Conservation (phyloP, 2,888 invertebrate genomes). For the Odiellus spinosus region DNA sequence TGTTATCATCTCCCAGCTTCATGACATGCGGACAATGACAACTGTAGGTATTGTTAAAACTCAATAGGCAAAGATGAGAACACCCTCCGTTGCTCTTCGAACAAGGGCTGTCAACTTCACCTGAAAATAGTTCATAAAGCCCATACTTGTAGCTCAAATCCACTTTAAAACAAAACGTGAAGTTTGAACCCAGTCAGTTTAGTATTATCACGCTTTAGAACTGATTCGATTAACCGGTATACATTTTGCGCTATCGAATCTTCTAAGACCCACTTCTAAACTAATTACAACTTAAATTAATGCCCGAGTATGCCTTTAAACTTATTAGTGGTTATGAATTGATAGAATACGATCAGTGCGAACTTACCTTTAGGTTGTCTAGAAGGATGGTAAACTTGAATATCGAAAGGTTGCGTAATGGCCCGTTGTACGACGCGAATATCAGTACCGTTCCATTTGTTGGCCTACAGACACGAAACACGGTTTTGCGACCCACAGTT, state of each 20-base stretch:
- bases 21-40: conserved; percentile 80
- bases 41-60: conserved; percentile 43
- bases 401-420: conserved; percentile 74
- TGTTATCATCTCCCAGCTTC: conserved; percentile 48
- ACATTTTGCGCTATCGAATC: too few species aligned
- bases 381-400: conserved; percentile 62
- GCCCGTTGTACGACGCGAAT: conserved; percentile 63
- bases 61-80: conserved; percentile 63
- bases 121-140: conserved; percentile 17
- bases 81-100: conserved; percentile 53
- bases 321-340: background rate
- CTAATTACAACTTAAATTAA: conserved; percentile 4
- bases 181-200: too few species aligned
- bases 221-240: too few species aligned
- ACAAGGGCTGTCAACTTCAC: conserved; percentile 44
- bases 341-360: too few species aligned
- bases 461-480: conserved; percentile 36
- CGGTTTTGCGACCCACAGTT: too few species aligned
- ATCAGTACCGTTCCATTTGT: conserved; percentile 68
- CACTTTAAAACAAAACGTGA: too few species aligned
- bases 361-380: conserved; percentile 47
- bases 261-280: conserved; percentile 1
- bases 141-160: too few species aligned
- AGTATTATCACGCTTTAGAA: too few species aligned
- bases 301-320: conserved; percentile 1